A percentile compares a stretch with the other conserved stretches of the same genome.
phyloP scores from a whole-genome alignment of 2,113 vertebrate species.

The Nibea coibor region DNA sequence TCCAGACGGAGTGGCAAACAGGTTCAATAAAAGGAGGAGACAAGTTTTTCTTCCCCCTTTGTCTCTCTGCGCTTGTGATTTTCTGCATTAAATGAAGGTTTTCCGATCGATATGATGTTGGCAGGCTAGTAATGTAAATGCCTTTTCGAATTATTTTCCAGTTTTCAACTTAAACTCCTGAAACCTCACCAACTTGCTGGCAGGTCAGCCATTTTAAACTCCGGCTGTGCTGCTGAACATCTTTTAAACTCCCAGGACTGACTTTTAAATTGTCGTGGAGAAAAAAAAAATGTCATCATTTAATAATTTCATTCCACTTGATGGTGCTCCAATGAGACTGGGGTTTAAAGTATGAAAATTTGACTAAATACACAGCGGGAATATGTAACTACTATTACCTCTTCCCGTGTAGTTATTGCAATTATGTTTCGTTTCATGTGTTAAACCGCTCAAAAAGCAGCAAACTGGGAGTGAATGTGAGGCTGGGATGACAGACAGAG shows the following conservation, averaged over 20 bases:
- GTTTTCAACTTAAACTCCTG: background rate
- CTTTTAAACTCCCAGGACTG: background rate
- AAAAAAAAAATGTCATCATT: no score
- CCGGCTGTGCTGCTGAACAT: background rate
- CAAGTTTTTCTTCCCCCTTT: background rate
- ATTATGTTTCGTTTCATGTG: background rate
- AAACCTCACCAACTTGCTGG: background rate
- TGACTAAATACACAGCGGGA: background rate
- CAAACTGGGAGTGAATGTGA: background rate
- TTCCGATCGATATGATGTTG: background rate
- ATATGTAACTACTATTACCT: background rate
- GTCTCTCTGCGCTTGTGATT: background rate
- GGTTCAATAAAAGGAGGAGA: conserved; percentile 15
- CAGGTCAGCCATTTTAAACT: background rate
- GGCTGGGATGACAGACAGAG: background rate
- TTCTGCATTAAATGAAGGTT: background rate
- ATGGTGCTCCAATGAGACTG: background rate
- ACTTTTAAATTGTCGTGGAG: background rate
- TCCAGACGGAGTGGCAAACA: conserved; percentile 5
- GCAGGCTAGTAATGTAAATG: background rate
- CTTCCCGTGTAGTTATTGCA: background rate
- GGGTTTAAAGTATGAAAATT: background rate
- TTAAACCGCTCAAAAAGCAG: background rate
- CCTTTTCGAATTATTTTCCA: background rate
- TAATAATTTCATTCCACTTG: background rate